phyloP scores from a whole-genome alignment of 2,113 vertebrate genomes.

The Gadus chalcogrammus region DNA sequence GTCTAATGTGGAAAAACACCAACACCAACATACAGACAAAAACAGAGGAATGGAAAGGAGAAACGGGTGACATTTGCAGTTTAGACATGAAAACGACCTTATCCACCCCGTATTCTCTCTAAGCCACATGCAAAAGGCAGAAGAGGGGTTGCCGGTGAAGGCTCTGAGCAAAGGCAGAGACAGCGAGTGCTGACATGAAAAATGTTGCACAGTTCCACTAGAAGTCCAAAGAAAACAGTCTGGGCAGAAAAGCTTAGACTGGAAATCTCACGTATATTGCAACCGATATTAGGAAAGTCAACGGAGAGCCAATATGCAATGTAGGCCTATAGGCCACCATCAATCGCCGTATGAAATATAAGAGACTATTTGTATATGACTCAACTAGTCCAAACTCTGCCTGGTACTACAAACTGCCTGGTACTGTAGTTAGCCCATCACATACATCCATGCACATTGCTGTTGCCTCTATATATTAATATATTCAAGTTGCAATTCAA shows the following conservation, averaged over 20 bases:
- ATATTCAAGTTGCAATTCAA: too few species aligned
- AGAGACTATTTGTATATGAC: too few species aligned
- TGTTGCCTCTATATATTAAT: too few species aligned
- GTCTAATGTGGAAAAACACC: too few species aligned
- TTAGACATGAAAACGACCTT: neutral
- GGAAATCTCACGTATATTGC: neutral
- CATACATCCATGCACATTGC: too few species aligned
- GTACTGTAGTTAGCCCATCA: too few species aligned
- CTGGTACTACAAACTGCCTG: too few species aligned
- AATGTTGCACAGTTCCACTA: slow-evolving; percentile 38
- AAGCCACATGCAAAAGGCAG: neutral
- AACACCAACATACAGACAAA: neutral
- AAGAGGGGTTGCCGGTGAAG: slow-evolving; percentile 23
- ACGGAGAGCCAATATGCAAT: too few species aligned
- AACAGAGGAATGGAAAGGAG: neutral
- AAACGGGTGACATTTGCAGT: too few species aligned
- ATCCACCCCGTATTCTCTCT: slow-evolving; percentile 8
- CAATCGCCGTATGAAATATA: too few species aligned
- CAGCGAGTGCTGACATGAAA: slow-evolving; percentile 47
- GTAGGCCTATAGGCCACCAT: too few species aligned
- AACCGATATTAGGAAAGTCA: neutral
- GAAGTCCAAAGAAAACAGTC: slow-evolving; percentile 43
- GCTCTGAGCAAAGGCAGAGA: slow-evolving; percentile 51
- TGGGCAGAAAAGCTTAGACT: neutral
- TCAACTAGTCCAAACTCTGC: too few species aligned